Evolutionary conservation across 2,888 invertebrate genomes (phyloP), one percentile per base, ranked within the genome.

Genomic region (Lathronympha strigana): DNA sequence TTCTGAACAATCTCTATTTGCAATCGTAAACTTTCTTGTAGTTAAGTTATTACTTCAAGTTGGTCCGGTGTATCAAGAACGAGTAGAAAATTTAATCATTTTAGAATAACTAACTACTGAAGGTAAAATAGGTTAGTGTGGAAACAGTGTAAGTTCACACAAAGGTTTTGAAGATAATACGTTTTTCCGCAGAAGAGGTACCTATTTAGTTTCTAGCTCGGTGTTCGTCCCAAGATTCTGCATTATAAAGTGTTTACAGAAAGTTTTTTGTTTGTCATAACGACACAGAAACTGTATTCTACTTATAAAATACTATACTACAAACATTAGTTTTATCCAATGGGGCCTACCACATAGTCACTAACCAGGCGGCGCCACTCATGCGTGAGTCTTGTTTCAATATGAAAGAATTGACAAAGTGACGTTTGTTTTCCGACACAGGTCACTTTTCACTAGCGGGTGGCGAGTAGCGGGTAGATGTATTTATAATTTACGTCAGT

Each of bases 21-120:
- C 51, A 60, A 64, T 53, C 64, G 61, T 50, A 68, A 68, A 69
- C 68, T 72, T 68, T 68, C 71, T 73, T 71, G 53, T 66, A 67
- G n/a, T 11, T 67, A 67, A 63, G 67, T 71, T 71, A 73, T 74
- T 71, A 73, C 23, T 19, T 67, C 73, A 72, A 74, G 43, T 25
- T 53, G 45, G 11, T 45, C 45, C 21, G 40, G 40, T 57, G 25
- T 45, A 23, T 64, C 58, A 58, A 60, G 36, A 25, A 64, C 33
- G 45, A 58, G 47, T 38, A 55, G 36, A 58, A 45, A 64, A 58
- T 53, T 17, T 62, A 55, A 61, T 63, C 57, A 81, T 82, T 78
- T 70, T 71, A 78, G 76, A 81, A 83, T 82, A 80, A 76, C 68
- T 71, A 71, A 71, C 13, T 74, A 76, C 79, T 76, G 73, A 76